These are phyloP conservation scores for Carlito syrichta DNA, from an alignment of 2,113 vertebrate genomes.

Conservation along the genomic window DNA sequence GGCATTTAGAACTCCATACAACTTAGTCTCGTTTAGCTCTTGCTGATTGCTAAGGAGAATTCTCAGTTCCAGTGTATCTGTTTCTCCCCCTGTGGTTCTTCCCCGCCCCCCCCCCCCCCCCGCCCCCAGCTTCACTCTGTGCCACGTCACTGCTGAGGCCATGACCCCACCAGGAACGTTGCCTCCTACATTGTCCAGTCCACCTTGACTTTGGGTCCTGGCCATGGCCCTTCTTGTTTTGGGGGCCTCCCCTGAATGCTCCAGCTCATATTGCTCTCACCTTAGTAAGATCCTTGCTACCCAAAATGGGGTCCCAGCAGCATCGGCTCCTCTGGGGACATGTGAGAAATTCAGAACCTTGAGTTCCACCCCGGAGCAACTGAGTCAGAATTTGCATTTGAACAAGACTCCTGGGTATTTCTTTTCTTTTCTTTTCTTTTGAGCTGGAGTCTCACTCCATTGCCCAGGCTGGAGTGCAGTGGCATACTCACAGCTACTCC, in stretches of 20 bases:
- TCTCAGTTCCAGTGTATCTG: neutral
- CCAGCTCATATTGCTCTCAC: neutral
- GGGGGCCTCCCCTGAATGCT: neutral
- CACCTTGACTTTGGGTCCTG: no score
- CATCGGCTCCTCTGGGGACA: neutral
- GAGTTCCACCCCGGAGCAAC: neutral
- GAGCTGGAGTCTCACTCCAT: no score
- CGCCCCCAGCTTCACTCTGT: no score
- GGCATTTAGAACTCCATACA: neutral
- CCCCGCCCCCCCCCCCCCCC: no score
- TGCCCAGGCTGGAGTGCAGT: no score
- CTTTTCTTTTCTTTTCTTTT: no score
- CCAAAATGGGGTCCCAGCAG: neutral
- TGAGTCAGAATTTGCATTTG: neutral
- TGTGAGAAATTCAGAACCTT: neutral
- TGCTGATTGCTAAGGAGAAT: neutral
- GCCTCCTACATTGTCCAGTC: neutral
- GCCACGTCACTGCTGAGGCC: neutral
- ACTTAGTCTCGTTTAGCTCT: neutral
- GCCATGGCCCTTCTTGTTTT: neutral
- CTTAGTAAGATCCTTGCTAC: neutral
- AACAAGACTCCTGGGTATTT: neutral
- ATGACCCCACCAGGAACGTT: rapidly evolving
- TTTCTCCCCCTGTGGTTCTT: neutral
- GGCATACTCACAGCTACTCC: no score